Conservation (phyloP, 2,113 vertebrate species). For the Pterocles gutturalis region DNA sequence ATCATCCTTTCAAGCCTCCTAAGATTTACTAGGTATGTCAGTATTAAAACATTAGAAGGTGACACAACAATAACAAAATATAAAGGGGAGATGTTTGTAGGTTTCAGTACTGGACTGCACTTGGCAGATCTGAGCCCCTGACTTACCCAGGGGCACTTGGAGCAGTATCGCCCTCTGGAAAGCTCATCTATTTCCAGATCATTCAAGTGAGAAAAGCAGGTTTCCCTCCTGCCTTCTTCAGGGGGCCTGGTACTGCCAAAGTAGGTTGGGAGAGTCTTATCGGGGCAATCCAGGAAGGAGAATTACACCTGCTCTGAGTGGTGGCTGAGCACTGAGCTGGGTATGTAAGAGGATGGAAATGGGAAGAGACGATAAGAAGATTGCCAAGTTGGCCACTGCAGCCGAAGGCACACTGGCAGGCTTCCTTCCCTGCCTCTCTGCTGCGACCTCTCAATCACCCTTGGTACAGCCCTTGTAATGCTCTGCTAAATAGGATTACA, state of each 20-base stretch:
- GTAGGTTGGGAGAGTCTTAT: not conserved
- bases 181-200: not conserved
- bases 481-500: constrained; percentile 29
- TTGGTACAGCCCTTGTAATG: not conserved
- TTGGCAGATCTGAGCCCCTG: not conserved
- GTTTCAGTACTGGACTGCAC: not conserved
- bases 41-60: not conserved
- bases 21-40: not conserved
- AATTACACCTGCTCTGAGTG: not conserved
- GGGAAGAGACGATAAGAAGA: not conserved
- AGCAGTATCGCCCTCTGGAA: not conserved
- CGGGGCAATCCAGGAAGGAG: not conserved
- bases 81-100: not conserved
- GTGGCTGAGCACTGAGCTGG: not conserved
- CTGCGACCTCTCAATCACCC: not conserved
- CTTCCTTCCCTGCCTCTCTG: not conserved
- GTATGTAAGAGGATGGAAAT: not conserved
- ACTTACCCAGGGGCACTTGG: not conserved
- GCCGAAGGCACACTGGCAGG: not conserved
- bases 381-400: not conserved
- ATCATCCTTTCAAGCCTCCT: not conserved
- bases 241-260: not conserved
- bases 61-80: not conserved
- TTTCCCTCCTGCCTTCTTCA: not conserved
- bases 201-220: not conserved